phyloP scores from a whole-genome alignment of 2,113 vertebrate genomes.

The Pachycephala philippinensis region DNA sequence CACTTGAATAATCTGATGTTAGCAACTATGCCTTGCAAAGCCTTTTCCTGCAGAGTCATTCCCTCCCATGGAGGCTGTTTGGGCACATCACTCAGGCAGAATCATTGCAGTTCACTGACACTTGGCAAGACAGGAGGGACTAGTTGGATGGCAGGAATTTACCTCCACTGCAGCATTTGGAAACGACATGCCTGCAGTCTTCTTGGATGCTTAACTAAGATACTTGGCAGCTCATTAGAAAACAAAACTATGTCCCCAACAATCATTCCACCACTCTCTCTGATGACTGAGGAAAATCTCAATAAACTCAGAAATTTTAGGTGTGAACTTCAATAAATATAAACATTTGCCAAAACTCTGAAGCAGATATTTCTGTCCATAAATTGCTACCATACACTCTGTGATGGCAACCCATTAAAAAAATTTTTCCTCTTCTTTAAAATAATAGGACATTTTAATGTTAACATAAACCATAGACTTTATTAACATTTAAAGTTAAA shows the following conservation, averaged over 20 bases:
- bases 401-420: not conserved
- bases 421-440: not conserved
- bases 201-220: not conserved
- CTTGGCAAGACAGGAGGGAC: not conserved
- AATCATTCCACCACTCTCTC: not conserved
- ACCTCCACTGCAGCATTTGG: not conserved
- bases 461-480: not conserved
- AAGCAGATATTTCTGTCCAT: not conserved
- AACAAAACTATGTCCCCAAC: not conserved
- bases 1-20: not conserved
- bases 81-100: not conserved
- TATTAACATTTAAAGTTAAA: not conserved
- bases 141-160: not conserved
- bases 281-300: not conserved
- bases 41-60: not conserved
- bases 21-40: not conserved
- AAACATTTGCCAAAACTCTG: not conserved
- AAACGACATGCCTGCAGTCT: not conserved
- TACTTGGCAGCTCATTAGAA: not conserved
- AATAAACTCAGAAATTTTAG: not conserved
- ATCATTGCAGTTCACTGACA: not conserved
- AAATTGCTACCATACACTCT: not conserved
- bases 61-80: not conserved
- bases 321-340: not conserved
- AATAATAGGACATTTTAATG: not conserved